These are phyloP conservation scores for Sylvilagus bachmani DNA, from an alignment of 2,113 vertebrate genomes.

Conservation along the genomic window DNA sequence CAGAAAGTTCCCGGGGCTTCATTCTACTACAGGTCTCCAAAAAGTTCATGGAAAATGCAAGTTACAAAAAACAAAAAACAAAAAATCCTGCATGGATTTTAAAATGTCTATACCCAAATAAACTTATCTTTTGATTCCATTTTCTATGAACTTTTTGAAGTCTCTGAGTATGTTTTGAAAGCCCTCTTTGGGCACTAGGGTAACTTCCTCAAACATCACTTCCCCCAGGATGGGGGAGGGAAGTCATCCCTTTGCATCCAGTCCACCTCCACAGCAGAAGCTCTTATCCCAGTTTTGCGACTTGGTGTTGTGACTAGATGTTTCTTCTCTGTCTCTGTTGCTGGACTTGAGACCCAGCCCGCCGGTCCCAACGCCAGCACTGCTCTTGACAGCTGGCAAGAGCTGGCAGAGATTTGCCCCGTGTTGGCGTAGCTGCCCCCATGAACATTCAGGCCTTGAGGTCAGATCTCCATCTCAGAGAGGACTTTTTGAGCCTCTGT, in stretches of 20 bases:
- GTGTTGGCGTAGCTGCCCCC: constrained; percentile 35
- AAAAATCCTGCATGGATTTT: too few species aligned
- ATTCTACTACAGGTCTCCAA: background rate
- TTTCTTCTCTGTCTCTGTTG: background rate
- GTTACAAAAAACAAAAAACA: too few species aligned
- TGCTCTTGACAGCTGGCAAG: constrained; percentile 35
- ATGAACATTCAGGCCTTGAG: constrained; percentile 52
- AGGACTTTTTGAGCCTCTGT: background rate
- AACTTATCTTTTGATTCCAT: too few species aligned
- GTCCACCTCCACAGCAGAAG: background rate
- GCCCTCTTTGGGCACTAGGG: background rate
- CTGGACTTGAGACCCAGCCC: background rate
- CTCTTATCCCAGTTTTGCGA: background rate
- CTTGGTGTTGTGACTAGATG: background rate
- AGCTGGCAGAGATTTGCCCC: background rate
- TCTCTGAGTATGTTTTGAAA: background rate
- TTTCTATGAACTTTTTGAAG: too few species aligned
- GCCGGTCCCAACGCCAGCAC: background rate
- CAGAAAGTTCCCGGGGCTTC: background rate
- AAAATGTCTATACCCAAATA: too few species aligned
- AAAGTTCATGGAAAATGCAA: too few species aligned
- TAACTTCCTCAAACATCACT: constrained; percentile 56
- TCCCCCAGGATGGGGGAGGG: background rate
- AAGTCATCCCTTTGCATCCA: background rate
- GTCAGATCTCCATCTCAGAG: background rate